Conservation (phyloP, 2,113 vertebrate species). For the Gnathonemus longibarbis region DNA sequence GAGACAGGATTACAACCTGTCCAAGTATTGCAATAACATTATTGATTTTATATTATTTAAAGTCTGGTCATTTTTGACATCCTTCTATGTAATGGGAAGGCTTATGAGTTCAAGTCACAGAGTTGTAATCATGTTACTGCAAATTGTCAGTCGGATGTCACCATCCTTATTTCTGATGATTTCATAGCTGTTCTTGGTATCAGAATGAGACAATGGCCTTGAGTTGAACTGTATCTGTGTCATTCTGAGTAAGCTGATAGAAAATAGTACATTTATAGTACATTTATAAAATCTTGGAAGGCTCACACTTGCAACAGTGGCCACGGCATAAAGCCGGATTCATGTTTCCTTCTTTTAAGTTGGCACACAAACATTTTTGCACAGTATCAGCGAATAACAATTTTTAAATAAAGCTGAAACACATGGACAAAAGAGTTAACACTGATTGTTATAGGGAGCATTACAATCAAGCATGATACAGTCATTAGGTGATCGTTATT, state of each 20-base stretch:
- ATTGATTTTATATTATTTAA: background rate
- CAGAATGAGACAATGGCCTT: background rate
- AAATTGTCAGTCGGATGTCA: background rate
- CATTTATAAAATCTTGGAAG: background rate
- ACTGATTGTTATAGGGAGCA: background rate
- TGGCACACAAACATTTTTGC: background rate
- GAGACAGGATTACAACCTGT: background rate
- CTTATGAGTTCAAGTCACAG: background rate
- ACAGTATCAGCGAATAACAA: background rate
- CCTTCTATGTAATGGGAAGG: background rate
- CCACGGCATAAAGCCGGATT: background rate
- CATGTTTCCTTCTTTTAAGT: background rate
- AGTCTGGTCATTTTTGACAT: background rate
- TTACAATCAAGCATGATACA: constrained; percentile 8
- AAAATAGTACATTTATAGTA: background rate
- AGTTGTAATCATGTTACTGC: background rate
- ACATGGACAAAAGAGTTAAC: background rate
- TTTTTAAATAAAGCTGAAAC: background rate
- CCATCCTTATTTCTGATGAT: constrained; percentile 1
- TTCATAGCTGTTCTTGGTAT: background rate
- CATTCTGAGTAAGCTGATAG: background rate
- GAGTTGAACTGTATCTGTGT: background rate
- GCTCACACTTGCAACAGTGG: background rate
- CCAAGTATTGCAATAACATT: background rate
- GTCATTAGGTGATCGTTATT: constrained; percentile 12